Conservation (phyloP, 1,140 invertebrate species). For the Euura saliciscinereae region DNA sequence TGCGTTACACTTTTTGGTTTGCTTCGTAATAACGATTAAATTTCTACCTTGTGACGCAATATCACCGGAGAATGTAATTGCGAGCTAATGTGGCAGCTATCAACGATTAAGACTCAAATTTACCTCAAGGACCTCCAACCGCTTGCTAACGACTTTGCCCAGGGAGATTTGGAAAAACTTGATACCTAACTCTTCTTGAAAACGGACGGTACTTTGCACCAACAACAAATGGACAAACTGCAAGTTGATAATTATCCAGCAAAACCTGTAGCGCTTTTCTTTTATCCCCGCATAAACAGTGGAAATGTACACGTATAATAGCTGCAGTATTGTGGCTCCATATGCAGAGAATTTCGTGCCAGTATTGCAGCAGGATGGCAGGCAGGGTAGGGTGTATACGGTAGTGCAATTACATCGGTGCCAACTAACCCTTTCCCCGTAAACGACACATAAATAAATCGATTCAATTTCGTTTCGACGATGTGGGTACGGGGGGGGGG, state of each 20-base stretch:
- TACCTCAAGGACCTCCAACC: neutral
- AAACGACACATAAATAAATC: constrained; percentile 62
- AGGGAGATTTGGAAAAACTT: too few relatives aligned
- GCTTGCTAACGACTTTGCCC: too few relatives aligned
- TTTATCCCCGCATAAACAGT: neutral
- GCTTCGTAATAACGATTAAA: constrained; percentile 5
- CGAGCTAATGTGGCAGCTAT: neutral
- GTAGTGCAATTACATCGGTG: constrained; percentile 51
- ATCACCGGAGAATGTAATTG: neutral
- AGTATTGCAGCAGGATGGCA: constrained; percentile 7
- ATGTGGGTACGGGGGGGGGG: constrained; percentile 23
- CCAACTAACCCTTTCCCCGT: constrained; percentile 26
- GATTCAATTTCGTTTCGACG: constrained; percentile 60
- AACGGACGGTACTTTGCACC: too few relatives aligned
- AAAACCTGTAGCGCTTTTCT: neutral
- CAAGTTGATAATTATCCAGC: neutral
- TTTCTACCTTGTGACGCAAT: neutral
- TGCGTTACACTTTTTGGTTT: constrained; percentile 1
- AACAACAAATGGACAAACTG: too few relatives aligned
- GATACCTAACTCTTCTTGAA: too few relatives aligned
- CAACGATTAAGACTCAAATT: neutral
- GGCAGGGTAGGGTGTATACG: constrained; percentile 50
- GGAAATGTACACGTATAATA: neutral
- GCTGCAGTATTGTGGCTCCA: neutral
- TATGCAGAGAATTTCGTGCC: neutral